Evolutionary conservation across 2,797 vertebrate genomes (phyloP).

Genomic region (Corythornis leucogaster): DNA sequence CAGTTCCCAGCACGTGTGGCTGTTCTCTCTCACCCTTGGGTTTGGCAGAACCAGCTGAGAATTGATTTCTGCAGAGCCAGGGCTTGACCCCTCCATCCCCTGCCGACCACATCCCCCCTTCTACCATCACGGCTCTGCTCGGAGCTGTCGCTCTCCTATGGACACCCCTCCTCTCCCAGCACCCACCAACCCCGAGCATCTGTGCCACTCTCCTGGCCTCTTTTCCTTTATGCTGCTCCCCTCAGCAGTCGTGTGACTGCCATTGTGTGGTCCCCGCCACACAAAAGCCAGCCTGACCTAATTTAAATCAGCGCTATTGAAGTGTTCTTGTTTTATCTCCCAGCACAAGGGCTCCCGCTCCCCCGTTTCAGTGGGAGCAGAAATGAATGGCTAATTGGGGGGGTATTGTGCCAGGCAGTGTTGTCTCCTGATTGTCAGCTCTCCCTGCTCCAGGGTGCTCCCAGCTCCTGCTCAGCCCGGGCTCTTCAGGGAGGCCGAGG

Average conservation of each 20-base stretch:
- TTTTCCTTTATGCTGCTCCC: conserved; percentile 64
- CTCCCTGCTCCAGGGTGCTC: not conserved
- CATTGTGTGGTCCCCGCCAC: conserved; percentile 43
- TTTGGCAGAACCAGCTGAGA: not conserved
- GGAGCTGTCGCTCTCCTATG: not conserved
- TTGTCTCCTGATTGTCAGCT: conserved; percentile 48
- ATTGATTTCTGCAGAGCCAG: not conserved
- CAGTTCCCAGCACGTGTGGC: not conserved
- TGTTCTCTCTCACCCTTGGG: not conserved
- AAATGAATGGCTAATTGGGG: conserved; percentile 69
- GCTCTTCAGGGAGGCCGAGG: conserved; percentile 8
- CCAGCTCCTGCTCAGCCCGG: not conserved
- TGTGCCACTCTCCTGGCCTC: conserved; percentile 61
- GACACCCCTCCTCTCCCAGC: not conserved
- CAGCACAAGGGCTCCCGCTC: conserved; percentile 55
- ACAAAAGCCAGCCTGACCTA: conserved; percentile 72
- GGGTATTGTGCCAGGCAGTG: conserved; percentile 33
- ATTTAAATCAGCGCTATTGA: conserved; percentile 70
- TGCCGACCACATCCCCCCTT: not conserved
- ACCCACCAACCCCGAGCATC: conserved; percentile 25
- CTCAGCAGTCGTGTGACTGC: conserved; percentile 58
- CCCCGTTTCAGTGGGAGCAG: conserved; percentile 47
- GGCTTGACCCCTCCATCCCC: not conserved
- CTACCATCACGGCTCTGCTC: not conserved
- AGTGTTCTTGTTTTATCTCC: conserved; percentile 67